Base-by-base conservation (phyloP, 2,113 vertebrate genomes). In the Alexandromys fortis region DNA sequence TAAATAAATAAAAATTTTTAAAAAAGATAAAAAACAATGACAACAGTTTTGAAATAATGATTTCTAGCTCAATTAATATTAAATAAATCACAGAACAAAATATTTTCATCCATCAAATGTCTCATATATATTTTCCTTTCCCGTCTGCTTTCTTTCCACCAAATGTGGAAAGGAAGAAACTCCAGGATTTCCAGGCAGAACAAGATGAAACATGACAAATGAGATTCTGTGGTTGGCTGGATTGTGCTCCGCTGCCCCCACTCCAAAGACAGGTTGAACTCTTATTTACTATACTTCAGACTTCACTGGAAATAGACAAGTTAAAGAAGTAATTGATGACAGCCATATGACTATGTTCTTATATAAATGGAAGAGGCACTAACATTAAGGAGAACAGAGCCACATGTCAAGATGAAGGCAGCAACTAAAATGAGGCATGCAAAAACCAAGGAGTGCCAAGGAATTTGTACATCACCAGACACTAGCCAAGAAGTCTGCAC, bases 31-130 rank as follows among this genome's bases (percentile, higher is more conserved):
- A 42, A 42, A 42, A 89, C 21, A 91, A 89, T 76, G 82, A 58
- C 70, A 95, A 28, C 63, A 93, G 30, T 89, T 89, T 93, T n/a
- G 67, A 95, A 94, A 94, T 88, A 92, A 94, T 82, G 73, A 92
- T 91, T 77, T 92, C 28, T 52, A 86, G 19, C 58, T 86, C 76
- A 97, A 90, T 77, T 90, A 81, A 47, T 94, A 1, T 85, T 49
- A 82, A 94, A 95, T 61, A 35, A 96, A 94, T 79, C 49, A 73
- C 17, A 93, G 49, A 28, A 89, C 26, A 95, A 95, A 92, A 94
- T 75, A 1, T 88, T 28, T 87, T 89, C 22, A 85, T 35, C 87
- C 30, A 89, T 70, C 75, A 38, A 76, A 33, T 24, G 1, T 5
- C 19, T 47, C 11, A 35, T 58, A 22, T 33, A 49, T 38, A 11